Base-by-base conservation (phyloP, 2,888 invertebrate species). In the Dichetophora obliterata region DNA sequence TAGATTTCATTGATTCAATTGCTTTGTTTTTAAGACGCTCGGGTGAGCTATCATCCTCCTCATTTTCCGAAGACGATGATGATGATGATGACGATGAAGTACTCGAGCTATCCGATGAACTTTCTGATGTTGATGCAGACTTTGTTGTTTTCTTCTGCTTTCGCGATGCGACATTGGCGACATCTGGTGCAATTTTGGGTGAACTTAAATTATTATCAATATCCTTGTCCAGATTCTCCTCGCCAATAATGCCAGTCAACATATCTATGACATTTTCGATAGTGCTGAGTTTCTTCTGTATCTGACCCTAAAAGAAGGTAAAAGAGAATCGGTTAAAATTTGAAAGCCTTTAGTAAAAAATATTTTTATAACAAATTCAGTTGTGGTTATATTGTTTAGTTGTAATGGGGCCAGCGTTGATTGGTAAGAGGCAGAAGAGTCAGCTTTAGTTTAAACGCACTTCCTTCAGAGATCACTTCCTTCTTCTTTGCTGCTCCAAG, bases 261-360 rank as follows among this genome's bases (percentile, higher is more conserved):
- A 96, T 96, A 86, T 96, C 96, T 85, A 96, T 95, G 27, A 96
- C 95, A 88, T 95, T 95, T 89, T 93, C 93, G 87, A 96, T 95
- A 0, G 95, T 95, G 90, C 94, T 87, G 63, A 90, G 79, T 83
- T 89, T 90, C 81, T 88, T 89, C 80, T 89, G 86, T 27, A 90
- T 89, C 87, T 90, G 89, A 74, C 82, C 85, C 90, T 90, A 84
- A 75, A 82, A 65, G 16, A 52, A 77, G 73, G 52, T 63, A 69
- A 63, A 75, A 75, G n/a, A 22, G 22, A 16, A 34, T 77, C 63
- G 79, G 76, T 78, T 66, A 72, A 61, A 16, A 74, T 70, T 57
- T 65, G 77, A 31, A 75, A 54, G 76, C 77, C 78, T 77, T 76
- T 74, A 57, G 72, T 48, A 59, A 66, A 31, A 14, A 37, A 72